Evolutionary conservation across 1,140 invertebrate species (phyloP), one percentile per base, ranked within the genome.

Genomic region (Pachypeltis micranthus): DNA sequence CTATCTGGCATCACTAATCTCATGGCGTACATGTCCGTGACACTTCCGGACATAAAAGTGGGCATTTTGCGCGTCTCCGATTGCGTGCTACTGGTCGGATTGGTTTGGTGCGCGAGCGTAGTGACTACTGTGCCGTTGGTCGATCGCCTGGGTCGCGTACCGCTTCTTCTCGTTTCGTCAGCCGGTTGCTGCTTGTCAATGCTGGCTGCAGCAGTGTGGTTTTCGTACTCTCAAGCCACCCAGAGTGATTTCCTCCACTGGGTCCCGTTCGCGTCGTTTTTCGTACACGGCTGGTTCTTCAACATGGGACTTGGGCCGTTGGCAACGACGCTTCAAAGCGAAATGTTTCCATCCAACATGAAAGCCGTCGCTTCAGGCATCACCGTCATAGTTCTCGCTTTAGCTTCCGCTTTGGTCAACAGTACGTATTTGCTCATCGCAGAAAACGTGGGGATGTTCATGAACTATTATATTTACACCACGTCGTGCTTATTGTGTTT

Each of bases 401-500:
- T 44, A n/a, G 25, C 51, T 21, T 61, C 59, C 23, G 31, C 93
- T 72, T 62, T 92, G 26, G 79, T 91, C 7, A 91, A 88, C 1
- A 84, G 85, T 66, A 85, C 81, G 69, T 91, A 88, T 72, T 75
- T 74, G 1, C 70, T 78, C 0, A 73, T 93, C 4, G 73, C 76
- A 0, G 67, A 74, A 0, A 71, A 76, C 0, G 74, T 91, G 2
- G 85, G 85, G 12, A 79, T 80, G 47, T 82, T 86, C 68, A 80
- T 79, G 2, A 83, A 85, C 1, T 93, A 90, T 76, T 89, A 85
- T 79, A 76, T 91, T 23, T 94, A 94, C 72, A 77, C 83, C 7
- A 77, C 78, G 1, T 83, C 82, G 71, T 87, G 85, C 47, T 74
- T 84, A 4, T 26, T 81, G 0, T 80, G 86, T 39, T 23, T 25